A percentile compares a stretch with the other conserved stretches of the same genome.
Evolutionary conservation across 2,113 vertebrate genomes (phyloP).

Genomic region (Paramisgurnus dabryanus): DNA sequence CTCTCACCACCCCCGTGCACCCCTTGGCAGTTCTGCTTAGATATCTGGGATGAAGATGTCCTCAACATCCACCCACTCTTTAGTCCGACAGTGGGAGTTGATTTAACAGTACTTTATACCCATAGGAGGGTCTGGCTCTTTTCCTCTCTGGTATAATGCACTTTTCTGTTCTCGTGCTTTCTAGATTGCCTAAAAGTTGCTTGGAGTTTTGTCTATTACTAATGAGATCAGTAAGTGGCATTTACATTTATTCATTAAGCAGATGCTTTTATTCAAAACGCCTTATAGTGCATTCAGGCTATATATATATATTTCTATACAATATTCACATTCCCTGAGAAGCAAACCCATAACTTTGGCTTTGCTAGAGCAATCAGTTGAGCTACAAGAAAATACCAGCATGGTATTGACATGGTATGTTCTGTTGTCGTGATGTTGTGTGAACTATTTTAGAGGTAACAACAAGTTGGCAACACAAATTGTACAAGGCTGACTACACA

Average conservation of each 20-base stretch:
- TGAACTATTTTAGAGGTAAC: not conserved
- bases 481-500: constrained; percentile 17
- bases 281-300: no score
- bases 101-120: constrained; percentile 44
- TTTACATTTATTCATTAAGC: not conserved
- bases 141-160: constrained; percentile 2
- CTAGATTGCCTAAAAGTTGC: constrained; percentile 5
- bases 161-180: constrained; percentile 15
- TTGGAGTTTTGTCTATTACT: constrained; percentile 1
- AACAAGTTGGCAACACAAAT: constrained; percentile 27
- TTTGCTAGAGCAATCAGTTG: no score
- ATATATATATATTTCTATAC: no score
- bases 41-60: constrained; percentile 41
- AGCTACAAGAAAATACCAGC: not conserved
- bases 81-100: constrained; percentile 36
- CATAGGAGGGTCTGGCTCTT: constrained; percentile 18
- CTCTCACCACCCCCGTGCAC: constrained; percentile 33
- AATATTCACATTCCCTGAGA: no score
- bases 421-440: not conserved
- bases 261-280: no score
- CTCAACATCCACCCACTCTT: constrained; percentile 34
- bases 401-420: not conserved
- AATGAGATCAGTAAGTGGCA: not conserved
- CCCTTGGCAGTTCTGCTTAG: constrained; percentile 21
- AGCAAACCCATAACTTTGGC: no score